Evolutionary conservation across 2,113 vertebrate species (phyloP).

Genomic region (Probosciger aterrimus): DNA sequence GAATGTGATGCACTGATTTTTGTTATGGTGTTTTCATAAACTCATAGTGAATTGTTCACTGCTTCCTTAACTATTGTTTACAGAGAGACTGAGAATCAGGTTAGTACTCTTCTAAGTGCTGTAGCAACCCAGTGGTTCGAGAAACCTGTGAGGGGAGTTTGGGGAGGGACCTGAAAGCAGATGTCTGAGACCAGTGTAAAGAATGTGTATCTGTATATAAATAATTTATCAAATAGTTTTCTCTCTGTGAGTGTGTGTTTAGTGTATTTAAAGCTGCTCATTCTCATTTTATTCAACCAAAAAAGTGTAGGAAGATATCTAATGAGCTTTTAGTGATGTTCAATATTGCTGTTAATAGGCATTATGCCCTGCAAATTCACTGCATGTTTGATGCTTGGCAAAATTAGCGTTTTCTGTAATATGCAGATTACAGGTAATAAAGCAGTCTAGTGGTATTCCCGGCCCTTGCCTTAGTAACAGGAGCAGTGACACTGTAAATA

Average conservation of each 20-base stretch:
- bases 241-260: constrained; percentile 77
- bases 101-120: constrained; percentile 72
- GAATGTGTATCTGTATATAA: constrained; percentile 95
- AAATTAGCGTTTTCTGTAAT: constrained; percentile 78
- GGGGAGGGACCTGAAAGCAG: constrained; percentile 59
- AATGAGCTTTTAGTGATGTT: constrained; percentile 85
- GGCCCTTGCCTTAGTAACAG: constrained; percentile 78
- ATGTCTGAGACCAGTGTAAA: constrained; percentile 84
- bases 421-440: constrained; percentile 71
- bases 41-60: constrained; percentile 69
- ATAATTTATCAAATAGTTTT: constrained; percentile 82
- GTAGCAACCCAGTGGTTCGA: constrained; percentile 74
- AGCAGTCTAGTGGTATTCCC: constrained; percentile 80
- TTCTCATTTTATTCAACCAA: constrained; percentile 80
- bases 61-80: constrained; percentile 83
- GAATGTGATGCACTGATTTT: constrained; percentile 87
- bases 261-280: constrained; percentile 87
- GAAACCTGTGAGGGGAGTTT: constrained; percentile 72
- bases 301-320: constrained; percentile 76
- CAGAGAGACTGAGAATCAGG: constrained; percentile 75
- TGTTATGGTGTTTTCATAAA: constrained; percentile 73
- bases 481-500: constrained; percentile 90
- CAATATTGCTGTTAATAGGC: constrained; percentile 90
- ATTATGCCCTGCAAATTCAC: constrained; percentile 80
- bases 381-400: constrained; percentile 94